These are phyloP conservation scores for Margarornis squamiger DNA, from an alignment of 2,797 vertebrate species.

Conservation along the genomic window DNA sequence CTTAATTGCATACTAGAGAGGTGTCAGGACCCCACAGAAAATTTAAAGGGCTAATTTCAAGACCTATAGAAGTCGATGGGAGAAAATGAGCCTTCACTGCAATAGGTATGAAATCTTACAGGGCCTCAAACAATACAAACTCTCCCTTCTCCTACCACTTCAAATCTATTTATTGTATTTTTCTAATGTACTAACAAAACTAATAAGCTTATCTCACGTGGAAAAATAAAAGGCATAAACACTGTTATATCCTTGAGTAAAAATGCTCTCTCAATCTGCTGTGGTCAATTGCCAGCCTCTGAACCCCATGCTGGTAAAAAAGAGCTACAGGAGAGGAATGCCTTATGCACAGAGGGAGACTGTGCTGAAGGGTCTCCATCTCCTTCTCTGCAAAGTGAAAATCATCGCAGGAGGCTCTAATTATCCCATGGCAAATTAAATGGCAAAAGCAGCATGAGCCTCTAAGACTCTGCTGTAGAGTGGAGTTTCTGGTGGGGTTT, in stretches of 20 bases:
- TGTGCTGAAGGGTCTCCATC: neutral
- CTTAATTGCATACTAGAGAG: neutral
- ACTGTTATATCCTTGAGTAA: neutral
- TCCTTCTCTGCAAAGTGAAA: constrained; percentile 62
- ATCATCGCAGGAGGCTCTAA: constrained; percentile 50
- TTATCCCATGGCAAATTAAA: constrained; percentile 64
- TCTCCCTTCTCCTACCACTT: neutral
- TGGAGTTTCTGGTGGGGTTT: neutral
- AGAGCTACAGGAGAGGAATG: neutral
- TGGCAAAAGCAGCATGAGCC: constrained; percentile 55
- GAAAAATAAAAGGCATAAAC: constrained; percentile 8
- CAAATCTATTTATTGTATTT: neutral
- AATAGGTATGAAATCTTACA: neutral
- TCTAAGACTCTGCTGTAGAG: neutral
- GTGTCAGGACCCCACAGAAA: neutral
- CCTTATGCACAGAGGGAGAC: neutral
- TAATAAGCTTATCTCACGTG: neutral
- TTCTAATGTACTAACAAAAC: neutral
- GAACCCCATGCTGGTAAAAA: constrained; percentile 22
- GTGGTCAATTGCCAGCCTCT: neutral
- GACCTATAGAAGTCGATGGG: neutral
- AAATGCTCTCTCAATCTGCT: neutral
- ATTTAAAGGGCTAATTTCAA: neutral
- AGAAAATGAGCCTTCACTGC: neutral
- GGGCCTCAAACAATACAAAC: neutral